These are phyloP conservation scores for Brachirus orientalis DNA, from an alignment of 2,113 vertebrate species.

Conservation along the genomic window DNA sequence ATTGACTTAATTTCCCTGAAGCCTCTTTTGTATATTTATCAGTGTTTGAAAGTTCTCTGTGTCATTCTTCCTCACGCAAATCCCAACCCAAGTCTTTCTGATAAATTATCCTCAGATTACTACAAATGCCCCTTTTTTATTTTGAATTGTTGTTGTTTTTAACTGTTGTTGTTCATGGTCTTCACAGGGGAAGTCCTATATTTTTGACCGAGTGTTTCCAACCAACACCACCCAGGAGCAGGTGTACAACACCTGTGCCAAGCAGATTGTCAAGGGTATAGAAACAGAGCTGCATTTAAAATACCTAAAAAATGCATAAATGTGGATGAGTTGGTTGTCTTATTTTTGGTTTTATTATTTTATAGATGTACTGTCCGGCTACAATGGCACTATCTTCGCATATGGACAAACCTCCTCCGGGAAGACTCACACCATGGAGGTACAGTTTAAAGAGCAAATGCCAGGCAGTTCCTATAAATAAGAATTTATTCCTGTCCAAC, in stretches of 20 bases:
- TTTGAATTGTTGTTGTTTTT: background rate
- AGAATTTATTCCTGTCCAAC: no score
- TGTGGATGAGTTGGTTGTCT: background rate
- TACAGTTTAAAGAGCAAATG: slow-evolving; percentile 45
- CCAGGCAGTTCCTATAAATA: no score
- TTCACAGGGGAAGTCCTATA: slow-evolving; percentile 87
- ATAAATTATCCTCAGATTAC: no score
- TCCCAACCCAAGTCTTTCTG: no score
- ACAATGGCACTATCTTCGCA: slow-evolving; percentile 95
- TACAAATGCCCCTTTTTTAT: background rate
- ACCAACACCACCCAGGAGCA: slow-evolving; percentile 97
- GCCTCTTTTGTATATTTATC: no score
- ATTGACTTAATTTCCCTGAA: no score
- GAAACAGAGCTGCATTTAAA: background rate
- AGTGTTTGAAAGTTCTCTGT: no score
- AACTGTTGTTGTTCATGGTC: background rate
- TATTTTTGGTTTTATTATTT: background rate
- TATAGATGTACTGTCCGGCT: slow-evolving; percentile 90
- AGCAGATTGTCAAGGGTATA: slow-evolving; percentile 94
- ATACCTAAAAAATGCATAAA: background rate
- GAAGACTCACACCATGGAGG: slow-evolving; percentile 98
- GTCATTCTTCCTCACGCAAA: no score
- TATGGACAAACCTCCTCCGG: slow-evolving; percentile 96
- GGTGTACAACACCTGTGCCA: slow-evolving; percentile 94
- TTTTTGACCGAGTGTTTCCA: slow-evolving; percentile 91